Evolutionary conservation across 2,888 invertebrate genomes (phyloP).

Genomic region (Zaprionus bogoriensis): DNA sequence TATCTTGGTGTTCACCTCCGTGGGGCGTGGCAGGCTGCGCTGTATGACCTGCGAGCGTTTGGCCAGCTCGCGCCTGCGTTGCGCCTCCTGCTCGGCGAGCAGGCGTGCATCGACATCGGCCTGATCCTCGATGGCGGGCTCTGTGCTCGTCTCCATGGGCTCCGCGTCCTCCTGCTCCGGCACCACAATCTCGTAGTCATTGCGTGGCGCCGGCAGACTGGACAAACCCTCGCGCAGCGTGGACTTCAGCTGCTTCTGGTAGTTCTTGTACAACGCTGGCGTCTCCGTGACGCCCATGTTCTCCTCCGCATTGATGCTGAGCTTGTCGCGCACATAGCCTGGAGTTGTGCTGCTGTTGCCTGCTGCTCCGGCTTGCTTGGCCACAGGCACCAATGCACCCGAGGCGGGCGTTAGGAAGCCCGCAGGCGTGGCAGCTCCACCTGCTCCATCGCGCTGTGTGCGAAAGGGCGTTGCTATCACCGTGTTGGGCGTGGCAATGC

Average conservation of each 20-base stretch:
- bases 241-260: slow-evolving; percentile 89
- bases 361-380: slow-evolving; percentile 60
- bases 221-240: slow-evolving; percentile 91
- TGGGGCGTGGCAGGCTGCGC: slow-evolving; percentile 91
- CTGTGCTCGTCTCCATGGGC: slow-evolving; percentile 80
- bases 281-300: slow-evolving; percentile 88
- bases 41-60: slow-evolving; percentile 94
- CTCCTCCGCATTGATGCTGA: slow-evolving; percentile 97
- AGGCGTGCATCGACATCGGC: slow-evolving; percentile 91
- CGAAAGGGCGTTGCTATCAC: slow-evolving; percentile 94
- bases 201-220: slow-evolving; percentile 93
- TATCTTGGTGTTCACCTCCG: slow-evolving; percentile 92
- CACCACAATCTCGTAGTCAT: slow-evolving; percentile 99
- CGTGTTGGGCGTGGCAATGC: slow-evolving; percentile 93
- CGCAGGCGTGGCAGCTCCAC: slow-evolving; percentile 86
- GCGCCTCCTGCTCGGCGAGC: slow-evolving; percentile 87
- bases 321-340: slow-evolving; percentile 94
- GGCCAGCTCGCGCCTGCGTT: slow-evolving; percentile 85
- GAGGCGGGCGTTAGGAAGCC: slow-evolving; percentile 85
- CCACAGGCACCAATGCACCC: slow-evolving; percentile 83
- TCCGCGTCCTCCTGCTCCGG: slow-evolving; percentile 89
- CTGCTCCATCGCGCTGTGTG: slow-evolving; percentile 88
- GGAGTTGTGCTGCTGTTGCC: slow-evolving; percentile 84
- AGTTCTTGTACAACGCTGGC: slow-evolving; percentile 86
- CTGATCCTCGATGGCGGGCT: slow-evolving; percentile 89